These are phyloP conservation scores for Strigamia crassipes DNA, from an alignment of 2,888 invertebrate genomes.

Conservation along the genomic window DNA sequence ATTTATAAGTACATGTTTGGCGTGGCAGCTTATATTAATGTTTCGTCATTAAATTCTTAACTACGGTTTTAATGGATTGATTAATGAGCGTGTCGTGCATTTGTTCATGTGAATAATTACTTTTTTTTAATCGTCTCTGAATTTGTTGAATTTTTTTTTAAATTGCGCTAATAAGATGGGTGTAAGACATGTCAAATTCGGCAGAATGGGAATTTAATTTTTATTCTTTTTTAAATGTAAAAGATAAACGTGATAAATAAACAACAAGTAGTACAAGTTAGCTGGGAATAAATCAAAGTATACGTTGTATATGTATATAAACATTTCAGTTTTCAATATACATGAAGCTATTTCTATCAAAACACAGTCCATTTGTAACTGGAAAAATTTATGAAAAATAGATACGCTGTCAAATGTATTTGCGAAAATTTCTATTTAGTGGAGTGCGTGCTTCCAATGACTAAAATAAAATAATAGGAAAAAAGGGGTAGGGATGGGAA, in stretches of 20 bases:
- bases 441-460: not conserved
- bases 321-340: not conserved
- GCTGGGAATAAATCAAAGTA: not conserved
- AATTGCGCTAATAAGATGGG: no score
- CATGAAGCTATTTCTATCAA: not conserved
- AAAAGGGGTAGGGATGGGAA: not conserved
- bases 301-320: not conserved
- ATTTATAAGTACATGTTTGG: conserved; percentile 29
- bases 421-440: not conserved
- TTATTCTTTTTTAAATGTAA: not conserved
- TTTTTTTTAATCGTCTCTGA: conserved; percentile 12
- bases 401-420: not conserved
- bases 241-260: not conserved
- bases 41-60: conserved; percentile 33
- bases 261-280: not conserved
- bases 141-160: not conserved
- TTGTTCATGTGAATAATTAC: conserved; percentile 33
- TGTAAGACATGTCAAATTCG: no score
- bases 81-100: conserved; percentile 15
- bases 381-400: conserved; percentile 10
- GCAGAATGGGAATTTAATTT: no score
- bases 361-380: not conserved
- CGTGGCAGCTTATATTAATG: conserved; percentile 19
- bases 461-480: not conserved
- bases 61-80: conserved; percentile 27